These are phyloP conservation scores for Catharus fuscescens DNA, from an alignment of 2,113 vertebrate species.

Conservation along the genomic window DNA sequence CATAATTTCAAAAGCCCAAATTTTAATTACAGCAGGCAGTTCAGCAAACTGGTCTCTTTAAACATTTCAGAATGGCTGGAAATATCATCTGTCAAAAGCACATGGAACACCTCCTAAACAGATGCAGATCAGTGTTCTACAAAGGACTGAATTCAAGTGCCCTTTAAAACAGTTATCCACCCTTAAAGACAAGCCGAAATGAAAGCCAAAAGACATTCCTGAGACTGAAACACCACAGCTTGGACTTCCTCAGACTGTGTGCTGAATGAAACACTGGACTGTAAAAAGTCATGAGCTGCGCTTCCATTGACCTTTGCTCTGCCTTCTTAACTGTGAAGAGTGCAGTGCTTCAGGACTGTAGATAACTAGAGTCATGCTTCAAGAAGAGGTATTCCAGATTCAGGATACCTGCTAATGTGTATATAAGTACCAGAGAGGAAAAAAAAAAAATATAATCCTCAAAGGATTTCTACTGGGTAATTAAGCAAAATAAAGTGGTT, in stretches of 20 bases:
- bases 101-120: conserved; percentile 48
- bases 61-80: conserved; percentile 57
- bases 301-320: conserved; percentile 66
- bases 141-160: neutral
- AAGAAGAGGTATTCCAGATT: conserved; percentile 60
- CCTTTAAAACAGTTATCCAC: conserved; percentile 33
- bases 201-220: conserved; percentile 37
- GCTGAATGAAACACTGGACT: neutral
- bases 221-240: conserved; percentile 19
- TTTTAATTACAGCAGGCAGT: conserved; percentile 38
- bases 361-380: conserved; percentile 50
- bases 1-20: conserved; percentile 18
- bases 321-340: conserved; percentile 67
- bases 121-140: neutral
- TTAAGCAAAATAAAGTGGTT: neutral
- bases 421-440: neutral
- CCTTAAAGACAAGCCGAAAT: conserved; percentile 32
- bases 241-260: conserved; percentile 26
- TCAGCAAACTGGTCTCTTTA: conserved; percentile 37
- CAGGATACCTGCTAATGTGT: neutral
- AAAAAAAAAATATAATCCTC: neutral
- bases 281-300: conserved; percentile 47
- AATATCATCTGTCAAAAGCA: conserved; percentile 41
- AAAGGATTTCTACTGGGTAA: neutral
- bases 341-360: conserved; percentile 17